These are phyloP conservation scores for Tenebrio molitor DNA, from an alignment of 1,140 invertebrate species.

Conservation along the genomic window DNA sequence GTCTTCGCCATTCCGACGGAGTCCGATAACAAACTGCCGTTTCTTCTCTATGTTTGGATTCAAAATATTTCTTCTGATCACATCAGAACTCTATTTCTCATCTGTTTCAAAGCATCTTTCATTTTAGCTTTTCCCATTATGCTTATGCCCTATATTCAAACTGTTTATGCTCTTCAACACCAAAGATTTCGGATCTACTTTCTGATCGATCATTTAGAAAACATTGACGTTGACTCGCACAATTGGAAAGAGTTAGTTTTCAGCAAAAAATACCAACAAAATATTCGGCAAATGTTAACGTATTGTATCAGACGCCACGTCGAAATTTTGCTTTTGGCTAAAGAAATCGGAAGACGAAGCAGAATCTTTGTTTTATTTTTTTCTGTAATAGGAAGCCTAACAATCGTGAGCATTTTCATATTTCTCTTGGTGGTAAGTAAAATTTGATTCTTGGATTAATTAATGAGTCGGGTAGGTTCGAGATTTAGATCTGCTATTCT, in stretches of 20 bases:
- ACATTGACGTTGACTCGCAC: not conserved
- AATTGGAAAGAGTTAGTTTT: not conserved
- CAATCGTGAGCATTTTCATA: too few species aligned
- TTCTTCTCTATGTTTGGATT: not conserved
- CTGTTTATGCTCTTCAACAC: not conserved
- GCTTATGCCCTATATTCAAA: not conserved
- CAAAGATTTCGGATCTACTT: not conserved
- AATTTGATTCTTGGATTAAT: too few species aligned
- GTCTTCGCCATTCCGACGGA: too few species aligned
- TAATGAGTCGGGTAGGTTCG: too few species aligned
- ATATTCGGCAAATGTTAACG: not conserved
- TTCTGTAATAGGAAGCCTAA: not conserved
- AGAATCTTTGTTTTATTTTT: not conserved
- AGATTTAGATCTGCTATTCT: too few species aligned
- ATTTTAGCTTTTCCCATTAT: too few species aligned
- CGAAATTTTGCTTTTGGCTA: not conserved
- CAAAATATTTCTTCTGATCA: too few species aligned
- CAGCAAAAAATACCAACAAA: not conserved
- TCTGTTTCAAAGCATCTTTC: too few species aligned
- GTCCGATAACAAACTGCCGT: too few species aligned
- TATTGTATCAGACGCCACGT: not conserved
- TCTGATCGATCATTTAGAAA: not conserved
- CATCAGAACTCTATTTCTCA: too few species aligned
- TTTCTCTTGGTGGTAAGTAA: too few species aligned
- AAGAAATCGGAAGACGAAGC: not conserved